These are phyloP conservation scores for Rhinogobius similis DNA, from an alignment of 2,113 vertebrate genomes.

Conservation along the genomic window DNA sequence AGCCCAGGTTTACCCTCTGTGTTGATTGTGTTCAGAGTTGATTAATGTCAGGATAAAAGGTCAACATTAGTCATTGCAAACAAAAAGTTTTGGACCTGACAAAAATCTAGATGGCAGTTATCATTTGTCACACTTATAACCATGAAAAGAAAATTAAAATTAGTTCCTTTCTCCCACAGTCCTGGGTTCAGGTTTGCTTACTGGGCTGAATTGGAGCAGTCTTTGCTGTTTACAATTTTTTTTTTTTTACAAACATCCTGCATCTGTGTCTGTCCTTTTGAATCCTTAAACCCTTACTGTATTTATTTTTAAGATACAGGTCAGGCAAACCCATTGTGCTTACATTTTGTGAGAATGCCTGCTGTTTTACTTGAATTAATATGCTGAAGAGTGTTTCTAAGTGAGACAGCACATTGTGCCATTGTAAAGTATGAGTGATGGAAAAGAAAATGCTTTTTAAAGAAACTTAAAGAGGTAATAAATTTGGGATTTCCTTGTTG, in stretches of 20 bases:
- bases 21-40: constrained; percentile 18
- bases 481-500: constrained; percentile 40
- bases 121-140: not conserved
- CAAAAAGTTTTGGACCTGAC: not conserved
- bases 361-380: constrained; percentile 58
- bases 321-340: constrained; percentile 23
- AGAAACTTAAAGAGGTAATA: constrained; percentile 15
- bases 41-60: constrained; percentile 12
- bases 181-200: constrained; percentile 52
- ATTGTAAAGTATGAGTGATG: constrained; percentile 22
- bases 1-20: constrained; percentile 10
- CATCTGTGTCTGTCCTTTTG: not conserved
- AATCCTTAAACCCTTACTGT: constrained; percentile 3
- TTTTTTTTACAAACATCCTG: constrained; percentile 24
- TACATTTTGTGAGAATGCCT: constrained; percentile 28
- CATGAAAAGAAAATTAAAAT: not conserved
- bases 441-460: constrained; percentile 22
- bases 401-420: constrained; percentile 35
- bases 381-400: constrained; percentile 48
- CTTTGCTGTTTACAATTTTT: constrained; percentile 47
- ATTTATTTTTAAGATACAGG: constrained; percentile 3
- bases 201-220: constrained; percentile 39
- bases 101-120: not conserved
- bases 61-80: not conserved
- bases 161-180: not conserved